Base-by-base conservation (phyloP, 2,797 vertebrate genomes). In the Odontamblyopus rebecca region DNA sequence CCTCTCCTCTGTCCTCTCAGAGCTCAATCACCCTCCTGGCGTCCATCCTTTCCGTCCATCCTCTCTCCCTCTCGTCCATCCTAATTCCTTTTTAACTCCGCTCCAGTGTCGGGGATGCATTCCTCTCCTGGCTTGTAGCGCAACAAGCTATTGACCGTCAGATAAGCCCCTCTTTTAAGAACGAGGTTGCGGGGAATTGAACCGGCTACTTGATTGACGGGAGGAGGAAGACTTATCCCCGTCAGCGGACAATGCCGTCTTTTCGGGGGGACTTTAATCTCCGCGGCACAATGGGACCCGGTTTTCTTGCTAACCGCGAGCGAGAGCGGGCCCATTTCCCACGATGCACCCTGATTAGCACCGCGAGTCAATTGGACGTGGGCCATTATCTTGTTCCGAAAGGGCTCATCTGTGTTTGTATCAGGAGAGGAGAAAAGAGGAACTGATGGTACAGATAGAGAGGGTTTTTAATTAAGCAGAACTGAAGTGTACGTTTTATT, bases 121-220 rank as follows among this genome's bases (percentile, higher is more conserved):
- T 96, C 93, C 93, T 95, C 92, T 27, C 93, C 88, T 87, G 87
- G 94, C 95, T 95, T 96, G 95, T 95, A 95, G 95, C 89, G 94
- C 90, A 96, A 96, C 95, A 93, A 96, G 94, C 97, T 95, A 96
- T 98, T 99, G 97, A 97, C 94, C 80, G 92, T 87, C 94, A 97
- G 98, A 99, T 99, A 99, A 99, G 97, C 98, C 96, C 88, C 89
- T 90, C 96, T 97, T 94, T 97, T 96, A 95, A 9, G 96, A 96
- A 96, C 94, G 32, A 82, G 89, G 87, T 86, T 81, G 84, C 88
- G 93, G 94, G 95, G 96, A 96, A 96, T 97, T 98, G 96, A 97
- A 98, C 97, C 97, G 96, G 96, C 95, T 85, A 91, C 93, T 94
- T 99, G 98, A 99, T 95, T 98, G 98, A 98, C 97, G 96, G 90